phyloP scores from a whole-genome alignment of 1,140 invertebrate genomes.

The Nylanderia fulva region DNA sequence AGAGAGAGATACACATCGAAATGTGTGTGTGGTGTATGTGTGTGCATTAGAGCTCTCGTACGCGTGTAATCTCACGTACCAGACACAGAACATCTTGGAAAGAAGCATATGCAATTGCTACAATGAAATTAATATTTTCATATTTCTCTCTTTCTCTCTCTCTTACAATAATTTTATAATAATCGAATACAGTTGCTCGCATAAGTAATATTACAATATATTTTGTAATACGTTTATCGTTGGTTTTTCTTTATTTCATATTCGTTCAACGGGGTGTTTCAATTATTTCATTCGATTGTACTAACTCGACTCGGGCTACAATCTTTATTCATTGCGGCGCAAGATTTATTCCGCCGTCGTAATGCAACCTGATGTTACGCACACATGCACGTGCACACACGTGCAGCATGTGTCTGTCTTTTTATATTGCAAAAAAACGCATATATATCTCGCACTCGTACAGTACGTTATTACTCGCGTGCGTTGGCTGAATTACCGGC shows the following conservation, averaged over 20 bases:
- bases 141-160: too few species aligned
- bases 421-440: neutral
- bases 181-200: too few species aligned
- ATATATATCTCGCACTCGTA: neutral
- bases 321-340: constrained; percentile 7
- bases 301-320: neutral
- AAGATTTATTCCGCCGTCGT: neutral
- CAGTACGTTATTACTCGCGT: constrained; percentile 55
- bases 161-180: neutral
- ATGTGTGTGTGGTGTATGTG: neutral
- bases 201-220: too few species aligned
- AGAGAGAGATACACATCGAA: too few species aligned
- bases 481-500: constrained; percentile 58
- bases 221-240: neutral
- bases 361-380: neutral
- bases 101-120: neutral
- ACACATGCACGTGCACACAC: too few species aligned
- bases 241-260: neutral
- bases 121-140: neutral
- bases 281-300: neutral
- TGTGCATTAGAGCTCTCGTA: neutral
- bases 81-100: neutral
- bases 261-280: neutral
- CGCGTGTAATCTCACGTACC: neutral
- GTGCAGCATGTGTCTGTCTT: neutral